Base-by-base conservation (phyloP, 1,140 invertebrate species). In the Eubasilissa regina region DNA sequence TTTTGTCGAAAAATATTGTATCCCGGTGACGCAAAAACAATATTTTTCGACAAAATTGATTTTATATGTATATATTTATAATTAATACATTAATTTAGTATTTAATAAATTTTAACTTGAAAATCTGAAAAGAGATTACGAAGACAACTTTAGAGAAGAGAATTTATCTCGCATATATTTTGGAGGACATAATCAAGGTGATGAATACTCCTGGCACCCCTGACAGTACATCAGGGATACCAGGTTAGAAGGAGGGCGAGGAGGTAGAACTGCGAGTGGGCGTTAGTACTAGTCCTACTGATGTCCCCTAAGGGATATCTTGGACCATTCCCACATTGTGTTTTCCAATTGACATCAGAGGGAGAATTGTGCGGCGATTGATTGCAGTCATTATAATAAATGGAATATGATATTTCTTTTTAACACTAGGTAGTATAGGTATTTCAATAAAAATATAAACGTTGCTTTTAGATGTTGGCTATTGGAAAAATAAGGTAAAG, bases 321-420 rank as follows among this genome's bases (percentile, higher is more conserved):
- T 77, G 81, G 78, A 80, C 78, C 75, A 64, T 80, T 80, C 81
- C 81, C 68, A 82, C 81, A 75, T 82, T 80, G 81, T 82, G 81
- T 82, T 82, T 81, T 82, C 74, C 78, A 77, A 82, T 80, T 78
- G 81, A 80, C 62, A 60, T 72, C 68, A 70, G 78, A 55, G 66
- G 75, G 48, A 78, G 35, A 15, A 6, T 35, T 35, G 55, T 68
- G 66, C 75, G 75, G 64, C 48, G 76, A 70, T 11, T 47, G 64
- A 68, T 68, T n/a, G 35, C 13, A 19, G 3, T 6, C 19, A 56
- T 76, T 73, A 56, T 35, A 35, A 56, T 70, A 55, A 43, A 55
- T 73, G 19, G 70, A 35, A 48, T 56, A 55, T 55, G 47, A 73
- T 73, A 73, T 73, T 73, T 73, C 70, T 73, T 73, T 21, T 13